Conservation (phyloP, 2,888 invertebrate species). For the Microplitis manilae region DNA sequence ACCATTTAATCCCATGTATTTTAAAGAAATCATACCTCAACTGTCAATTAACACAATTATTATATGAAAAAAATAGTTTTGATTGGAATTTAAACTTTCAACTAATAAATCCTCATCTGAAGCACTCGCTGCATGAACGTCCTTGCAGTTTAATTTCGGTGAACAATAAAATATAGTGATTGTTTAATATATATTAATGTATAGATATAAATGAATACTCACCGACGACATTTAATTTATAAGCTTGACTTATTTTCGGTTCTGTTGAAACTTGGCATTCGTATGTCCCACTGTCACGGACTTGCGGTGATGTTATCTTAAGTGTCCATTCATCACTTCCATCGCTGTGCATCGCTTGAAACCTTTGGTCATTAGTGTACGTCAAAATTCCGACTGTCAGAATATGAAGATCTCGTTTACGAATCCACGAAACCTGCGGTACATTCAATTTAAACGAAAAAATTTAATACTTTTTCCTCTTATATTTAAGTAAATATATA, state of each 20-base stretch:
- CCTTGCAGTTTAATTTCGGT: too few species aligned
- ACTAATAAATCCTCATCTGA: too few species aligned
- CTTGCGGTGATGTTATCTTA: slow-evolving; percentile 80
- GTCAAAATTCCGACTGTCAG: slow-evolving; percentile 82
- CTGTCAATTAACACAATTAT: too few species aligned
- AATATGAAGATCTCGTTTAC: slow-evolving; percentile 86
- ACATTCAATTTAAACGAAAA: slow-evolving; percentile 32
- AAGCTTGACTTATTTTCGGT: slow-evolving; percentile 84
- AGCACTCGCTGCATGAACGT: too few species aligned
- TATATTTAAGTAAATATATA: slow-evolving; percentile 7
- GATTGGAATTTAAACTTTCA: too few species aligned
- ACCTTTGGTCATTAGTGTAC: slow-evolving; percentile 83
- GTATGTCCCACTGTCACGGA: slow-evolving; percentile 80
- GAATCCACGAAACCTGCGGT: slow-evolving; percentile 86
- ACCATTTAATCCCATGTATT: too few species aligned
- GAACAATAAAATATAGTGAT: too few species aligned
- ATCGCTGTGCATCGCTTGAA: slow-evolving; percentile 80
- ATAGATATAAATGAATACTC: slow-evolving; percentile 67
- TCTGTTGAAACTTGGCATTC: slow-evolving; percentile 87
- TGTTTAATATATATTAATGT: background rate
- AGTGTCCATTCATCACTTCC: slow-evolving; percentile 83
- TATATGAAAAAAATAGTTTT: too few species aligned
- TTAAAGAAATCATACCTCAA: too few species aligned
- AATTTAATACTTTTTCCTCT: slow-evolving; percentile 31
- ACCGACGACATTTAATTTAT: slow-evolving; percentile 84